Evolutionary conservation across 1,140 invertebrate genomes (phyloP).

Genomic region (Drosophila sulfurigaster): DNA sequence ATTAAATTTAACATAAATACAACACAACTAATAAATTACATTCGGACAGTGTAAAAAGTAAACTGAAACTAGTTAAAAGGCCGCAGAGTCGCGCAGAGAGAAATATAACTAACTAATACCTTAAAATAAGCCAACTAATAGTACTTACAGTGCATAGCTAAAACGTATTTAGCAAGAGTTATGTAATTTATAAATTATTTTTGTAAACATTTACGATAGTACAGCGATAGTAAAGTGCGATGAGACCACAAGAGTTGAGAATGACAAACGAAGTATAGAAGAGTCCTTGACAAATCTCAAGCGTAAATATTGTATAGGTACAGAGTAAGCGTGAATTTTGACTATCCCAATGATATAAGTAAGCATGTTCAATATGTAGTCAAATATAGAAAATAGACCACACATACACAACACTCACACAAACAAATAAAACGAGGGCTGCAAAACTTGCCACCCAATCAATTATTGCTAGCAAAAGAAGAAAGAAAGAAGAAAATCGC

Average conservation of each 20-base stretch:
- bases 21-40: constrained; percentile 7
- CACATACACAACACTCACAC: background rate
- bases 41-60: constrained; percentile 30
- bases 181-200: constrained; percentile 81
- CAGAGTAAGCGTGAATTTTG: constrained; percentile 6
- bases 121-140: constrained; percentile 23
- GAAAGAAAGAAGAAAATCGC: background rate
- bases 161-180: constrained; percentile 65
- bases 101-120: constrained; percentile 15
- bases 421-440: background rate
- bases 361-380: constrained; percentile 1
- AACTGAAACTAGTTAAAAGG: constrained; percentile 13
- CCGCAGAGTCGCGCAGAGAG: constrained; percentile 10
- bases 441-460: constrained; percentile 1
- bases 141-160: constrained; percentile 18
- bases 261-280: background rate
- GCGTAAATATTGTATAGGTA: constrained; percentile 24
- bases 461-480: background rate
- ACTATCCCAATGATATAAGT: background rate
- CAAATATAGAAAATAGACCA: background rate
- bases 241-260: constrained; percentile 12
- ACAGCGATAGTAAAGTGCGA: constrained; percentile 42
- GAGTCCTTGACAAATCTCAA: constrained; percentile 6
- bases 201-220: constrained; percentile 72
- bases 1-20: constrained; percentile 6